Evolutionary conservation across 2,888 invertebrate genomes (phyloP).

Genomic region (Eretmocerus hayati): DNA sequence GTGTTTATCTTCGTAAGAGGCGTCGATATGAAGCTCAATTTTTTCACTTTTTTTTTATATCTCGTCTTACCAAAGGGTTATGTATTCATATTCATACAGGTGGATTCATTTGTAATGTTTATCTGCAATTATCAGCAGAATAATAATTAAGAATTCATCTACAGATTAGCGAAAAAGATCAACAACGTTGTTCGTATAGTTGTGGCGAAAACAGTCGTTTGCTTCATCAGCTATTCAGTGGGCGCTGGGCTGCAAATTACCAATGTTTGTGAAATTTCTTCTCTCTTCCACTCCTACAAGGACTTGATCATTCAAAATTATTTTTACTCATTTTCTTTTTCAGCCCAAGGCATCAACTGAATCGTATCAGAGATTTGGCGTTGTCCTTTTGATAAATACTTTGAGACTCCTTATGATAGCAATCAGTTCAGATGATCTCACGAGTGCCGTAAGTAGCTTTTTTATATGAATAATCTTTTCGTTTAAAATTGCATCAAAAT

Average conservation of each 20-base stretch:
- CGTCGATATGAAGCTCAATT: no score
- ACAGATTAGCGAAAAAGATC: constrained; percentile 3
- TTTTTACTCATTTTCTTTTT: background rate
- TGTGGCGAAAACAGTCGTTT: constrained; percentile 4
- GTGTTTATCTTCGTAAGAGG: no score
- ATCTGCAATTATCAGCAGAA: no score
- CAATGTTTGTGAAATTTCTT: no score
- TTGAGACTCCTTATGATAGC: constrained; percentile 8
- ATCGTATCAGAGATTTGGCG: constrained; percentile 5
- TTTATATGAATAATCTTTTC: no score
- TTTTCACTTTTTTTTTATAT: background rate
- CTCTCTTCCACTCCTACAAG: no score
- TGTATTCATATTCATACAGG: no score
- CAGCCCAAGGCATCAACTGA: background rate
- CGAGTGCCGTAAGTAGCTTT: constrained; percentile 3
- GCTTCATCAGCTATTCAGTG: constrained; percentile 9
- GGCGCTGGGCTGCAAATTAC: constrained; percentile 10
- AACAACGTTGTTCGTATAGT: constrained; percentile 2
- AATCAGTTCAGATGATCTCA: constrained; percentile 5
- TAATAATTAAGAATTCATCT: no score
- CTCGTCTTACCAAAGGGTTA: no score
- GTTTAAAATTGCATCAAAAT: no score
- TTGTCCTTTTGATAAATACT: constrained; percentile 7
- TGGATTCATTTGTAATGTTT: no score
- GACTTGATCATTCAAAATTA: background rate